These are phyloP conservation scores for Matsumyia berberina DNA, from an alignment of 2,888 invertebrate genomes.

Conservation along the genomic window DNA sequence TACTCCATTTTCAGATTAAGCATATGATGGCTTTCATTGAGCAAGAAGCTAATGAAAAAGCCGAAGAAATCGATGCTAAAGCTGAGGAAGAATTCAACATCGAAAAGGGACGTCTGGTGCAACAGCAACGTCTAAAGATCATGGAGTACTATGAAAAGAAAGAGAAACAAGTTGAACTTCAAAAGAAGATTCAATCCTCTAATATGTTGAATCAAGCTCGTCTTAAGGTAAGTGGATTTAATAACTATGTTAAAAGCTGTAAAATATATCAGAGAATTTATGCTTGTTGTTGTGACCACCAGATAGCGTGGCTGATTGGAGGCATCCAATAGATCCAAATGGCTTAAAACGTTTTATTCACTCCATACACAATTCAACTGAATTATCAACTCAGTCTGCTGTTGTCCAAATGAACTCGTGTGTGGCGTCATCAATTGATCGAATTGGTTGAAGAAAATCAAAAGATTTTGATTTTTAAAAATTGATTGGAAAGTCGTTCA, in stretches of 20 bases:
- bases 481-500: too few species aligned
- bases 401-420: too few species aligned
- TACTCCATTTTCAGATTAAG: slow-evolving; percentile 90
- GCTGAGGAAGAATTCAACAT: slow-evolving; percentile 99
- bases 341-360: too few species aligned
- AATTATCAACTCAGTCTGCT: too few species aligned
- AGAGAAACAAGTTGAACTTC: slow-evolving; percentile 99
- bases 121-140: slow-evolving; percentile 99
- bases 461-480: too few species aligned
- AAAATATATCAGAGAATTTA: too few species aligned
- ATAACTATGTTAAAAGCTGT: neutral
- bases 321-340: too few species aligned
- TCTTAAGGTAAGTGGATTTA: slow-evolving; percentile 86
- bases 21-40: slow-evolving; percentile 99
- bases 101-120: slow-evolving; percentile 99
- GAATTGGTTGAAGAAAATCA: too few species aligned
- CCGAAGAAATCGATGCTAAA: slow-evolving; percentile 99
- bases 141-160: slow-evolving; percentile 99
- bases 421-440: too few species aligned
- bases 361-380: too few species aligned
- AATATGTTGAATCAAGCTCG: slow-evolving; percentile 99
- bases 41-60: slow-evolving; percentile 99
- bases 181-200: slow-evolving; percentile 99
- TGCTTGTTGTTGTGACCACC: too few species aligned
- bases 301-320: too few species aligned